phyloP scores from a whole-genome alignment of 2,888 invertebrate species.

The Augiades crinisus region DNA sequence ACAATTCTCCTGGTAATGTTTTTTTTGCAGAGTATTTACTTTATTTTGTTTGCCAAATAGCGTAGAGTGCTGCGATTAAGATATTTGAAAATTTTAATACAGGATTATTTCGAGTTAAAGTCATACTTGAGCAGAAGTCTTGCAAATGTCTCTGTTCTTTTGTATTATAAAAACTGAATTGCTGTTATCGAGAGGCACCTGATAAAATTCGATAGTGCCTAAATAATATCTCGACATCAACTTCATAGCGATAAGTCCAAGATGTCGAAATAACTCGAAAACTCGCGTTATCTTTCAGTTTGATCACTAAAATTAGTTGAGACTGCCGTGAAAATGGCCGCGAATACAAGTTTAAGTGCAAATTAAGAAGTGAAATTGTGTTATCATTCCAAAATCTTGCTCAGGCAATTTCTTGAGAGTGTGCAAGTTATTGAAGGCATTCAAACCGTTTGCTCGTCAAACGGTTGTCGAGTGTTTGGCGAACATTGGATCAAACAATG shows the following conservation, averaged over 20 bases:
- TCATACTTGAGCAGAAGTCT: too few species aligned
- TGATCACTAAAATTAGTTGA: constrained; percentile 1
- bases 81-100: too few species aligned
- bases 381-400: constrained; percentile 55
- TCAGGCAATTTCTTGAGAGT: constrained; percentile 51
- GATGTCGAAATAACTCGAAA: constrained; percentile 19
- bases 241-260: constrained; percentile 9
- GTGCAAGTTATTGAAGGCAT: constrained; percentile 29
- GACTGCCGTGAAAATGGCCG: constrained; percentile 23
- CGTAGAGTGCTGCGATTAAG: too few species aligned
- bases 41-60: too few species aligned
- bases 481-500: constrained; percentile 42
- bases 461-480: constrained; percentile 30
- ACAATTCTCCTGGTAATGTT: too few species aligned
- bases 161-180: neutral
- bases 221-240: constrained; percentile 2
- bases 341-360: constrained; percentile 16
- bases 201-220: constrained; percentile 13
- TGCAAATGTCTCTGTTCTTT: too few species aligned
- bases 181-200: neutral
- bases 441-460: constrained; percentile 44
- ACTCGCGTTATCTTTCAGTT: constrained; percentile 15
- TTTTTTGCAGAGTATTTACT: too few species aligned
- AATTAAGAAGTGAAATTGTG: constrained; percentile 19
- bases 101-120: too few species aligned